Conservation (phyloP, 1,140 invertebrate species). For the Trachymyrmex septentrionalis region DNA sequence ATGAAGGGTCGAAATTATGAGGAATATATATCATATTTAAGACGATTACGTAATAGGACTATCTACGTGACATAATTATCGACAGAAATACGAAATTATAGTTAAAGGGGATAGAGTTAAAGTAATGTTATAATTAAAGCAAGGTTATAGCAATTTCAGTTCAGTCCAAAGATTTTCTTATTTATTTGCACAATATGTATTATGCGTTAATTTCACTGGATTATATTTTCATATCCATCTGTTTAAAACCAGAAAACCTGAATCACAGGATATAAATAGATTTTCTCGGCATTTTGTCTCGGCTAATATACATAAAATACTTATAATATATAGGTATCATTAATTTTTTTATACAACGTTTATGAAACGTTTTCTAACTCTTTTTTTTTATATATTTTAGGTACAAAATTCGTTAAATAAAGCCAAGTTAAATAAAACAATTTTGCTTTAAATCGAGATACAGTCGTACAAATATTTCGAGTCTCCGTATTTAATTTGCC, state of each 20-base stretch:
- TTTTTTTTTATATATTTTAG: conserved; percentile 14
- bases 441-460: conserved; percentile 37
- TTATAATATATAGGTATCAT: neutral
- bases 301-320: neutral
- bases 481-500: conserved; percentile 46
- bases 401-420: conserved; percentile 36
- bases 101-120: neutral
- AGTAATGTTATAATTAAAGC: neutral
- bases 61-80: neutral
- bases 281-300: neutral
- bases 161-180: neutral
- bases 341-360: neutral
- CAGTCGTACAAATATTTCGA: conserved; percentile 38
- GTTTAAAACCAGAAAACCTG: too few species aligned
- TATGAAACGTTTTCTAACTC: neutral
- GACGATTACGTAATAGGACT: neutral
- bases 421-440: conserved; percentile 52
- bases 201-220: neutral
- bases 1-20: neutral
- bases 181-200: neutral
- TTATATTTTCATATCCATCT: conserved; percentile 3
- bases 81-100: neutral
- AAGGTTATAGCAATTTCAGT: neutral
- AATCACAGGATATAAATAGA: neutral
- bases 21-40: neutral